phyloP scores from a whole-genome alignment of 2,888 invertebrate species.

The Atethmia centrago region DNA sequence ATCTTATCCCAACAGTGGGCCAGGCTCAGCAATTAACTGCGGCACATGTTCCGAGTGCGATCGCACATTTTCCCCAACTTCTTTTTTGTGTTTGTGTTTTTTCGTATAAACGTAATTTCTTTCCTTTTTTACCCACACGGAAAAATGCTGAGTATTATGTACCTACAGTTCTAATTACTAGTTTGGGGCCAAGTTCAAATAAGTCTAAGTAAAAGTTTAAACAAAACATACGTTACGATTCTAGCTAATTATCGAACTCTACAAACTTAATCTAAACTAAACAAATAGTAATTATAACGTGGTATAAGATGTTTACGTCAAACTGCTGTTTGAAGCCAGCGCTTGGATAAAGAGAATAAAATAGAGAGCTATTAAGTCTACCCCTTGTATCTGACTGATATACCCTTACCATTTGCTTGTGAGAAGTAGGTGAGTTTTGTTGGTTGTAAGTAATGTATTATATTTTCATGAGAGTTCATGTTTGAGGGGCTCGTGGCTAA shows the following conservation, averaged over 20 bases:
- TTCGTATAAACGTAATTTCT: no score
- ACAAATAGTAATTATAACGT: constrained; percentile 43
- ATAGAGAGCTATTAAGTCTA: constrained; percentile 63
- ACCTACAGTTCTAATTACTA: not conserved
- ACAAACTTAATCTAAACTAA: not conserved
- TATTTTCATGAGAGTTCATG: no score
- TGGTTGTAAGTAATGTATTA: no score
- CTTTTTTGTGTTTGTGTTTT: no score
- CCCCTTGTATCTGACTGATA: constrained; percentile 57
- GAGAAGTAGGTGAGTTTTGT: not conserved
- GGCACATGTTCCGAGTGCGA: not conserved
- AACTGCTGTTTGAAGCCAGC: constrained; percentile 32
- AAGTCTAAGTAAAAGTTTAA: not conserved
- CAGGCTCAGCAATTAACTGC: not conserved
- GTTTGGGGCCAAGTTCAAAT: not conserved
- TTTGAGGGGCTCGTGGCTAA: no score
- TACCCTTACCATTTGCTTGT: constrained; percentile 36
- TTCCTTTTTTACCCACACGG: no score
- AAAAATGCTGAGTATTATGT: not conserved
- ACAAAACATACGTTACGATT: not conserved
- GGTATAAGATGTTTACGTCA: constrained; percentile 37
- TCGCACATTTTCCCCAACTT: no score
- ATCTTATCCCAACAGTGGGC: not conserved
- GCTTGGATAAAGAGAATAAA: constrained; percentile 62
- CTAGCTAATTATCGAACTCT: constrained; percentile 8